phyloP scores from a whole-genome alignment of 1,140 invertebrate genomes.

The Drusus annulatus region DNA sequence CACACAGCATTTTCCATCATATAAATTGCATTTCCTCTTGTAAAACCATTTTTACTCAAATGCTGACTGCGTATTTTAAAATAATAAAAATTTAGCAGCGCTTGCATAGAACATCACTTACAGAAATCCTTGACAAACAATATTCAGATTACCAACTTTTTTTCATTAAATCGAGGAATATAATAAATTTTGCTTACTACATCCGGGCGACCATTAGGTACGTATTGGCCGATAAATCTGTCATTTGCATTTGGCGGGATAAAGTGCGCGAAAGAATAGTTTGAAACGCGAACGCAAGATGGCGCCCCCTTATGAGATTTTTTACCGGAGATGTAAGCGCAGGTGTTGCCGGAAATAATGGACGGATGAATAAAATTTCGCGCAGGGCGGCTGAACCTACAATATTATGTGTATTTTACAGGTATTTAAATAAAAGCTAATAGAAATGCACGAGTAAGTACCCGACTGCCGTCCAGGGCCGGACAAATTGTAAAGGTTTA shows the following conservation, averaged over 20 bases:
- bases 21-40: too few species aligned
- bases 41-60: background rate
- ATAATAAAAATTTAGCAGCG: background rate
- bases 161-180: slow-evolving; percentile 7
- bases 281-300: slow-evolving; percentile 50
- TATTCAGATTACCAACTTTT: slow-evolving; percentile 10
- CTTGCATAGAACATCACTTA: background rate
- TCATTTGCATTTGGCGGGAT: slow-evolving; percentile 43
- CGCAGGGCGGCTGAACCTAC: slow-evolving; percentile 25
- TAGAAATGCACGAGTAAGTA: too few species aligned
- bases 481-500: too few species aligned
- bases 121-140: background rate
- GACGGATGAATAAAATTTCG: slow-evolving; percentile 56
- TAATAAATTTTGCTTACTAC: slow-evolving; percentile 21
- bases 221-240: slow-evolving; percentile 53
- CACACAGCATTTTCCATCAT: too few species aligned
- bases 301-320: slow-evolving; percentile 56
- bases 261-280: slow-evolving; percentile 47
- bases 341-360: slow-evolving; percentile 57
- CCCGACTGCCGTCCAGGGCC: too few species aligned
- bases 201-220: slow-evolving; percentile 6
- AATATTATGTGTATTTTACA: background rate
- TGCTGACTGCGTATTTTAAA: background rate
- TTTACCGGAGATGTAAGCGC: slow-evolving; percentile 48
- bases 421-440: too few species aligned